Evolutionary conservation across 2,113 vertebrate species (phyloP), one percentile per base, ranked within the genome.

Genomic region (Gymnocephalus cernua): DNA sequence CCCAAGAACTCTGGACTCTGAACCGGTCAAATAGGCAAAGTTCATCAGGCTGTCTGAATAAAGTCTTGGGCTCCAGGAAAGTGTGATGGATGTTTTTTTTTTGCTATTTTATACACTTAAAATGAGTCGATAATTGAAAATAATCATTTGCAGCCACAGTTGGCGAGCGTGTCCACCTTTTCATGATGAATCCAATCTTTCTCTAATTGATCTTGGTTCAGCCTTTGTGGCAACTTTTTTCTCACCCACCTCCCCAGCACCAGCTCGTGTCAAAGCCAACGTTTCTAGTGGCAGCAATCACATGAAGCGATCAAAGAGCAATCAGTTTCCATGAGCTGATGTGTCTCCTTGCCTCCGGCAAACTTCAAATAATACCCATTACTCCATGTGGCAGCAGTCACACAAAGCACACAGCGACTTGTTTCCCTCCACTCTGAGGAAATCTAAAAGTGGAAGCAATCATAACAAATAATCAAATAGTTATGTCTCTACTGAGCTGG

Each of bases 361-460:
- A 86, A 65, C 51, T 41, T 48, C 18, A 62, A 78, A 80, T 75
- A 79, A 82, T 32, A 67, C 54, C 58, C 56, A 62, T 53, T 21
- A 1, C 51, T 75, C 63, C 61, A 25, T 64, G 58, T 48, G 50
- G 73, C 79, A 65, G 65, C 67, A 53, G 71, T 64, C 67, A 82
- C 45, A 68, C 79, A 74, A 61, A 70, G 78, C 76, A 58, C 74
- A 85, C 56, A 35, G 63, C 25, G 10, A 25, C 68, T 61, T 67
- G 73, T 62, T 74, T 75, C 68, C 67, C 58, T 74, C 35, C 51
- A 27, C 25, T 62, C 10, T 2, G 38, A 65, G n/a, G n/a, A 76
- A 75, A 68, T 58, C 63, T 59, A 82, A 72, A 77, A 74, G 74
- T 18, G 32, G 77, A 85, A 27, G 76, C 69, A 72, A 77, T 86